These are phyloP conservation scores for Machimus rusticus DNA, from an alignment of 2,888 invertebrate genomes.

Conservation along the genomic window DNA sequence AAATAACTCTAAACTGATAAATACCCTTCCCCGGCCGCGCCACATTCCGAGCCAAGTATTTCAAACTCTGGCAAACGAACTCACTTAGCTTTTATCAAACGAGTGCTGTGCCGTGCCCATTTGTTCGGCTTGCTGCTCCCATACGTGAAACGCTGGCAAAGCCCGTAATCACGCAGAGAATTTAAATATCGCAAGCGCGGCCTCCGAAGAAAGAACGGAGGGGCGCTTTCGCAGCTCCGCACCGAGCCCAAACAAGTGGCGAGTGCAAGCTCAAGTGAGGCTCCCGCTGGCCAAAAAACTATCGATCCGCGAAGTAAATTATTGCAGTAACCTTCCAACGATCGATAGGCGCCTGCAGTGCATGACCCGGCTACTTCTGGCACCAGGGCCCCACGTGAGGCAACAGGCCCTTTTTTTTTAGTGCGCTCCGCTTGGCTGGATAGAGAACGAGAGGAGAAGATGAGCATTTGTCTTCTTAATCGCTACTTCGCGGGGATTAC, in stretches of 20 bases:
- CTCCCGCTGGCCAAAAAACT: neutral
- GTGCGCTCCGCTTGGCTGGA: neutral
- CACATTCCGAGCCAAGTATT: neutral
- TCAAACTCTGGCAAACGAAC: neutral
- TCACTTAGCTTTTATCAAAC: neutral
- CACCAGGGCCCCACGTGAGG: neutral
- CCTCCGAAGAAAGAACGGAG: neutral
- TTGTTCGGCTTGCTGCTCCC: neutral
- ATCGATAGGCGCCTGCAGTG: neutral
- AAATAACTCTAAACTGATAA: neutral
- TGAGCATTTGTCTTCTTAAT: neutral
- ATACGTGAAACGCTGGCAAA: neutral
- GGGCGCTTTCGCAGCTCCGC: neutral
- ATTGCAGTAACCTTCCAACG: neutral
- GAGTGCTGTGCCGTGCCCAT: neutral
- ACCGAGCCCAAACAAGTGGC: neutral
- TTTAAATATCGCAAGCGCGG: neutral
- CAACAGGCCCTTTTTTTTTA: neutral
- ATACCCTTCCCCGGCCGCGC: neutral
- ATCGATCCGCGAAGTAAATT: neutral
- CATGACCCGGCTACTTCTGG: neutral
- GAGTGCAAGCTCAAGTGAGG: neutral
- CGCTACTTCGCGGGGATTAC: neutral
- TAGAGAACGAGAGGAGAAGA: neutral
- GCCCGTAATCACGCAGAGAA: neutral